Evolutionary conservation across 1,140 invertebrate genomes (phyloP).

Genomic region (Drosophila ohnishii): DNA sequence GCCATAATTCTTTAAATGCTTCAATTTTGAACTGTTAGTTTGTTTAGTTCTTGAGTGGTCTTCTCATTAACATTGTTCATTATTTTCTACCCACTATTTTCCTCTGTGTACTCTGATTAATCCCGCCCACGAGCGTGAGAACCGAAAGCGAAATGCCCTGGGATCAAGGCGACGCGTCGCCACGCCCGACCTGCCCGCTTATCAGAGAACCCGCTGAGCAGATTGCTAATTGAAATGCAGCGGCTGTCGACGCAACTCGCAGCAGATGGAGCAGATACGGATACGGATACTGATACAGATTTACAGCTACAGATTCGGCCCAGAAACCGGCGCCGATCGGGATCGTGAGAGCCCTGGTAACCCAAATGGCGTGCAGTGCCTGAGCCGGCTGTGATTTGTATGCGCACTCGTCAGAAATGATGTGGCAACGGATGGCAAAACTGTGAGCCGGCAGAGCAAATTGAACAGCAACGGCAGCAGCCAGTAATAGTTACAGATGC

Average conservation of each 20-base stretch:
- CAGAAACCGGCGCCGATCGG: constrained; percentile 25
- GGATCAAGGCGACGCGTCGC: constrained; percentile 5
- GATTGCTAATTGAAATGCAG: constrained; percentile 67
- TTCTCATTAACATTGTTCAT: background rate
- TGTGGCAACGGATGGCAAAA: constrained; percentile 51
- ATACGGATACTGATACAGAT: constrained; percentile 23
- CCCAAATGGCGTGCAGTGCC: constrained; percentile 55
- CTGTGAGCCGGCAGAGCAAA: constrained; percentile 48
- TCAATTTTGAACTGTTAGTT: background rate
- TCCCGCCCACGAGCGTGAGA: constrained; percentile 52
- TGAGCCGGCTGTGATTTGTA: constrained; percentile 51
- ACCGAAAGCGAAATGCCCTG: constrained; percentile 46
- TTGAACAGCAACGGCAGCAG: constrained; percentile 19
- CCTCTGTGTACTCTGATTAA: background rate
- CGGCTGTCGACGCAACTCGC: constrained; percentile 58
- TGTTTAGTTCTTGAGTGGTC: background rate
- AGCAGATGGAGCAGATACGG: constrained; percentile 48
- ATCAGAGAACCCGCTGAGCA: constrained; percentile 33
- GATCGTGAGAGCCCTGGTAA: constrained; percentile 66
- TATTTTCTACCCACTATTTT: background rate
- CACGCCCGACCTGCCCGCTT: constrained; percentile 25
- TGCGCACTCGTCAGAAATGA: constrained; percentile 61
- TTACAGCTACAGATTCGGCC: constrained; percentile 9
- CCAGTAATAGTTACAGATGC: constrained; percentile 45
- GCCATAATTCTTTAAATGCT: background rate